Conservation (phyloP, 2,888 invertebrate genomes). For the Monoplex corrugatus region DNA sequence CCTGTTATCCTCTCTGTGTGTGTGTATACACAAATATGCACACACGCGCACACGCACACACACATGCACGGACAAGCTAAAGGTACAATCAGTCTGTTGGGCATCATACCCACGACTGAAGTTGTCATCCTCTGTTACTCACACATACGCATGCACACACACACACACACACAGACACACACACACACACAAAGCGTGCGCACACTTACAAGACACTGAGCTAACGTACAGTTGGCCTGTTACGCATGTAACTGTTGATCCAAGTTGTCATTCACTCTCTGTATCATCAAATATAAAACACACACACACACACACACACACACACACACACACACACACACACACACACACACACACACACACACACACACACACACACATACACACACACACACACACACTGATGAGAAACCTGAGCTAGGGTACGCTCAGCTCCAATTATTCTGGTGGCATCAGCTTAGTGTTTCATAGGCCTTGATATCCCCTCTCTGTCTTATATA, state of each 20-base stretch:
- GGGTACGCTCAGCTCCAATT: no score
- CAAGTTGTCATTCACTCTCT: no score
- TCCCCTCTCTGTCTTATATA: no score
- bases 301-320: neutral
- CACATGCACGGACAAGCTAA: neutral
- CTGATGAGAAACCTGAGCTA: no score
- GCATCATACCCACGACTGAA: no score
- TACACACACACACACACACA: conserved; percentile 1
- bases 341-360: no score
- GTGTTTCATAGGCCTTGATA: no score
- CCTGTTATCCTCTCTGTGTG: no score
- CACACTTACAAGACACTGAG: neutral
- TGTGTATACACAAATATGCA: neutral
- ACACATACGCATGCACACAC: neutral
- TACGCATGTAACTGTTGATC: neutral
- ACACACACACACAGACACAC: neutral
- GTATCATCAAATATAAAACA: neutral
- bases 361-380: neutral
- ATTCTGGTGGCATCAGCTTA: no score
- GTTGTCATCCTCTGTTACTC: no score
- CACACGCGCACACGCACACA: neutral
- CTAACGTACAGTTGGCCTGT: neutral
- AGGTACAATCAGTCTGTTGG: no score
- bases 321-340: no score
- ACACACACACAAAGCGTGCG: conserved; percentile 16